These are phyloP conservation scores for Drosophila kambysellisi DNA, from an alignment of 2,888 invertebrate genomes.

Conservation along the genomic window DNA sequence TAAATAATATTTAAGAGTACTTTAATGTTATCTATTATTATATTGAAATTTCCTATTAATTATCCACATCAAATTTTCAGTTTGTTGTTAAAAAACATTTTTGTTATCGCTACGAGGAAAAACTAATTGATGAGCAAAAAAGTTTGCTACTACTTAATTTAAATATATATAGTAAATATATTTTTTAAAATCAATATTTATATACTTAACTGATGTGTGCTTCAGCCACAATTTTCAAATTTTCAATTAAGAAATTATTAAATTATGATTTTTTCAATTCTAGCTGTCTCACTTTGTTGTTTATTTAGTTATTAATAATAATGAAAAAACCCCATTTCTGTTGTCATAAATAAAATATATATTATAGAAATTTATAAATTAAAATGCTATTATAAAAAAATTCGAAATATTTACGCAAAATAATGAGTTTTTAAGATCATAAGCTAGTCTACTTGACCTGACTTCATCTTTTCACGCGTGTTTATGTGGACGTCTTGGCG, in stretches of 20 bases:
- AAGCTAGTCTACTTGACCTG: constrained; percentile 5
- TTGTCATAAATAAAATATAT: background rate
- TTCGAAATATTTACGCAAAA: no score
- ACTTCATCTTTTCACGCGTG: constrained; percentile 26
- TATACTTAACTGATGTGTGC: background rate
- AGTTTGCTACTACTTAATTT: background rate
- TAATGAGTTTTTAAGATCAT: background rate
- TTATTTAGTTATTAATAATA: background rate
- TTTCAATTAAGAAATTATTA: background rate
- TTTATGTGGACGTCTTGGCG: constrained; percentile 59
- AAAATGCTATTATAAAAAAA: no score
- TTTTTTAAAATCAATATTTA: background rate
- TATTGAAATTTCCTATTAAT: background rate
- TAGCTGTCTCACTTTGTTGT: background rate
- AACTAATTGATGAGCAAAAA: background rate
- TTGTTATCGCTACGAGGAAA: background rate
- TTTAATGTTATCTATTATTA: background rate
- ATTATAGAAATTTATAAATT: background rate
- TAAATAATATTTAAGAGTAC: background rate
- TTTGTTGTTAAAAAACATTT: background rate
- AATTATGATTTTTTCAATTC: background rate
- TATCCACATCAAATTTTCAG: background rate
- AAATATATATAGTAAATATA: no score
- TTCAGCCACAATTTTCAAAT: background rate
- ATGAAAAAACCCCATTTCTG: background rate